Evolutionary conservation across 2,888 invertebrate species (phyloP).

Genomic region (Caenorhabditis auriculariae): DNA sequence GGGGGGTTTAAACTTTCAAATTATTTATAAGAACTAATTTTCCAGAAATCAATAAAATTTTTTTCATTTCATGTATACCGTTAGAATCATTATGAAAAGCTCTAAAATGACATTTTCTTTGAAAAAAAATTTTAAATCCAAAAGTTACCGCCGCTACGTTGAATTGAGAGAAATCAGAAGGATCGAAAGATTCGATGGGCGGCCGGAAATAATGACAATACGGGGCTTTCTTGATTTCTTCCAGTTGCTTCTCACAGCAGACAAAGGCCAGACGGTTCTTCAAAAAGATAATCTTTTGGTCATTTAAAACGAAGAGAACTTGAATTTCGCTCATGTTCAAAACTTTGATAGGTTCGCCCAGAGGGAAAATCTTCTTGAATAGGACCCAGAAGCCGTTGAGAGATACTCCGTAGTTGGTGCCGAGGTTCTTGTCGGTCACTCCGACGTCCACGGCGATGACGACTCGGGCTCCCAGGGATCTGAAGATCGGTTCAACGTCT

Average conservation of each 20-base stretch:
- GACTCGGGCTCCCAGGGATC: conserved; percentile 83
- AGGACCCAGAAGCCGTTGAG: conserved; percentile 76
- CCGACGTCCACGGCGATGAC: conserved; percentile 98
- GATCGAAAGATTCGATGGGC: conserved; percentile 93
- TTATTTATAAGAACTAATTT: no score
- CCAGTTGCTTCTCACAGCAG: conserved; percentile 90
- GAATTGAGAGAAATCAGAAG: conserved; percentile 76
- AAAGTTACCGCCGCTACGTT: conserved; percentile 11
- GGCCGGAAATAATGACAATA: conserved; percentile 97
- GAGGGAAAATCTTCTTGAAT: conserved; percentile 24
- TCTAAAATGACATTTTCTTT: no score
- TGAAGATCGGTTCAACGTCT: conserved; percentile 65
- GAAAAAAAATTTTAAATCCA: no score
- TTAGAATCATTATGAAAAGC: no score
- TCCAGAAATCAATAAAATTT: no score
- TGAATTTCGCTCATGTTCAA: conserved; percentile 89
- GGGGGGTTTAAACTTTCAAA: no score
- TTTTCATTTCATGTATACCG: no score
- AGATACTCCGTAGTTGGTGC: background rate
- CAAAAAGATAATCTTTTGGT: background rate
- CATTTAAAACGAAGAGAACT: background rate
- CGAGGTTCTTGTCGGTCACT: conserved; percentile 81
- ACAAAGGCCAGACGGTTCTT: conserved; percentile 96
- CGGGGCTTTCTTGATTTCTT: conserved; percentile 88
- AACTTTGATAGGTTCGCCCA: conserved; percentile 68